Conservation (phyloP, 2,113 vertebrate species). For the Dendropsophus ebraccatus region DNA sequence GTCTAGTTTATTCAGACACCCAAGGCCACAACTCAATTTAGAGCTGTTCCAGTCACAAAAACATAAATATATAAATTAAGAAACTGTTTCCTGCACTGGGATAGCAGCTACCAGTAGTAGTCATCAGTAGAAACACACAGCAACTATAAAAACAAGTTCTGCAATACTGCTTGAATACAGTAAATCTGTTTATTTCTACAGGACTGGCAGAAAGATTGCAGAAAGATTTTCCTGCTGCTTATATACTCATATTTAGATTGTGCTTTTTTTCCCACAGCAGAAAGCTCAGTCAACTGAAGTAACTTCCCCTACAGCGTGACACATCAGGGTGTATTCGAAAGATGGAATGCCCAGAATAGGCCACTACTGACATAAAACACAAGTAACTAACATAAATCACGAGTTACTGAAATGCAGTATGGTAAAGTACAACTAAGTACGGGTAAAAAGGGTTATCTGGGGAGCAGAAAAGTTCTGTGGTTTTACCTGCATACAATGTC, state of each 20-base stretch:
- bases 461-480: no score
- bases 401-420: background rate
- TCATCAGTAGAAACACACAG: background rate
- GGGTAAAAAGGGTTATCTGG: no score
- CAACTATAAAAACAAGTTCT: background rate
- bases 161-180: background rate
- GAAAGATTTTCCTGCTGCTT: background rate
- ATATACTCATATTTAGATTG: background rate
- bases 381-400: background rate
- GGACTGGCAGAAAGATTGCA: background rate
- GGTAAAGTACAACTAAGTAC: background rate
- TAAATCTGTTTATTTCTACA: background rate
- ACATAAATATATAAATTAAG: conserved; percentile 12
- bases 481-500: no score
- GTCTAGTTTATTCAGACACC: background rate
- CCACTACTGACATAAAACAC: background rate
- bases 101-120: conserved; percentile 29
- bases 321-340: background rate
- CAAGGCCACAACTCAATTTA: background rate
- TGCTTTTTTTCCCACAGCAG: background rate
- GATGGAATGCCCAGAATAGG: background rate
- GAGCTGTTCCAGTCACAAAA: conserved; percentile 3
- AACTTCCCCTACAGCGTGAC: background rate
- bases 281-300: background rate
- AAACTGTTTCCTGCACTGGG: background rate